Conservation (phyloP, 2,797 vertebrate species). For the Ficedula albicollis region DNA sequence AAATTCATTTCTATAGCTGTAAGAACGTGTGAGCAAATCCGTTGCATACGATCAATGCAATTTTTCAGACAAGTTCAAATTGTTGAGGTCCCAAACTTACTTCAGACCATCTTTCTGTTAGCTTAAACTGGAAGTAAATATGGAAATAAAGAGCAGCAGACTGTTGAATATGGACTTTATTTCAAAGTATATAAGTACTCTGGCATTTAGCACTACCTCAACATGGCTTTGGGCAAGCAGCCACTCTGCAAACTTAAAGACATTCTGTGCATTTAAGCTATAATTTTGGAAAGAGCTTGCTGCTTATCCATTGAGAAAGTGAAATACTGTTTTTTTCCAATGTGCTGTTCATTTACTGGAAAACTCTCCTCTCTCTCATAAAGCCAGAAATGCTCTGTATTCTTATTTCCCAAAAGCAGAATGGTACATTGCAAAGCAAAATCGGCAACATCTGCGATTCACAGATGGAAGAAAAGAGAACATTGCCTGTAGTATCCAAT, state of each 20-base stretch:
- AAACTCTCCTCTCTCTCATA: conserved; percentile 6
- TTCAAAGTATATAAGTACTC: conserved; percentile 14
- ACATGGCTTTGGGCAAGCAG: conserved; percentile 11
- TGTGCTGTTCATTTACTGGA: conserved; percentile 39
- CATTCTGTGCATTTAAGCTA: conserved; percentile 30
- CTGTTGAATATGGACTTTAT: not conserved
- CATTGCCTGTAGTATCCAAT: not conserved
- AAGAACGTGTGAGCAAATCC: not conserved
- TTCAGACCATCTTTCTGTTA: not conserved
- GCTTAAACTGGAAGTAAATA: not conserved
- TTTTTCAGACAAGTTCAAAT: not conserved
- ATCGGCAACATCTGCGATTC: conserved; percentile 37
- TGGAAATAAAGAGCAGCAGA: not conserved
- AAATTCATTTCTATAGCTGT: not conserved
- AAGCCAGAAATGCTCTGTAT: conserved; percentile 39
- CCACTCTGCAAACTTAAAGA: conserved; percentile 8
- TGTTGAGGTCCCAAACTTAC: not conserved
- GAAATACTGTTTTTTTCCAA: conserved; percentile 59
- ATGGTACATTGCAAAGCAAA: conserved; percentile 34
- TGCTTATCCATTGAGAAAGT: conserved; percentile 45
- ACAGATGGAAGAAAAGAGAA: not conserved
- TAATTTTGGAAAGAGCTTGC: conserved; percentile 42
- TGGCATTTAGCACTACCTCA: not conserved
- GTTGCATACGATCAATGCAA: not conserved
- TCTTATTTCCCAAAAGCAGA: conserved; percentile 54